Evolutionary conservation across 1,140 invertebrate species (phyloP).

Genomic region (Asobara japonica): DNA sequence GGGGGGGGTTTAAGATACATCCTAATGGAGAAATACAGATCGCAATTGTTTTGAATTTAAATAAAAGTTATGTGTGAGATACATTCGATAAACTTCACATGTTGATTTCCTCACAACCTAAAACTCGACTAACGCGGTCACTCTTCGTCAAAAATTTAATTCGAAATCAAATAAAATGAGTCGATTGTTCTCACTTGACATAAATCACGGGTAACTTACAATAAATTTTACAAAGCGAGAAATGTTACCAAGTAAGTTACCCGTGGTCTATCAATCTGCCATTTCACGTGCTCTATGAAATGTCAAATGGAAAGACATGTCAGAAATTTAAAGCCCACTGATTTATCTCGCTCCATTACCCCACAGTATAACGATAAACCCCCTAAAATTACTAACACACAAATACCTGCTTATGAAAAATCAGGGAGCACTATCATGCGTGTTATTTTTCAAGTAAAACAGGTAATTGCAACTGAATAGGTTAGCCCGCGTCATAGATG

Average conservation of each 20-base stretch:
- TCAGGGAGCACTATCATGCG: neutral
- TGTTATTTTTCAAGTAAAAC: neutral
- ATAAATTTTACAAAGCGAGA: neutral
- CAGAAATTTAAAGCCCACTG: neutral
- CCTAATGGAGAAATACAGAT: neutral
- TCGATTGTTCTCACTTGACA: neutral
- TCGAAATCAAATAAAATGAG: neutral
- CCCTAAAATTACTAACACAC: too few relatives aligned
- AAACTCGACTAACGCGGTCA: neutral
- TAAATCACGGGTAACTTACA: neutral
- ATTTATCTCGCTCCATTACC: neutral
- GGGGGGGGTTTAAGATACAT: neutral
- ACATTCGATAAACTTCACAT: neutral
- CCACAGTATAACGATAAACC: too few relatives aligned
- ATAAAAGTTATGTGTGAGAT: neutral
- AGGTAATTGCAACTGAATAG: neutral
- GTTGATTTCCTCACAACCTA: neutral
- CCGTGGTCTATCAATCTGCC: neutral
- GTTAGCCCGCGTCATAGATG: neutral
- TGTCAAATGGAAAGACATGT: neutral
- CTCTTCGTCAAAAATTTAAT: neutral
- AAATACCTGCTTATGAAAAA: neutral
- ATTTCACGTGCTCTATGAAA: neutral
- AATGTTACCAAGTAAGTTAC: neutral
- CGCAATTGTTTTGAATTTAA: neutral